Evolutionary conservation across 2,888 invertebrate species (phyloP).

Genomic region (Leptinotarsa juncta): DNA sequence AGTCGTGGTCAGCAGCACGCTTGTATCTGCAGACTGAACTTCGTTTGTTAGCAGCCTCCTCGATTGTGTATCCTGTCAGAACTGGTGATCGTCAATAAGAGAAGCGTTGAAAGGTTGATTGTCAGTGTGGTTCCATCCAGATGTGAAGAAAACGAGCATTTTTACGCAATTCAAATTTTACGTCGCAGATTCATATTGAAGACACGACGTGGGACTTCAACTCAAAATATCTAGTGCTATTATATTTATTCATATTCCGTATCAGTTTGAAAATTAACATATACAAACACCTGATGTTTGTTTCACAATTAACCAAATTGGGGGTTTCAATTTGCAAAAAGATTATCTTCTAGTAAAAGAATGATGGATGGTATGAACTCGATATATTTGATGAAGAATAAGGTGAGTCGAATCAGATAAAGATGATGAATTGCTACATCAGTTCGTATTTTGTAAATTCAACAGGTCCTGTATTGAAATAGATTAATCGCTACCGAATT

Average conservation of each 20-base stretch:
- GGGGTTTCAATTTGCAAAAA: not conserved
- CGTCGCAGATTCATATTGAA: not conserved
- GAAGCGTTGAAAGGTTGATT: not conserved
- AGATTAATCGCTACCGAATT: not conserved
- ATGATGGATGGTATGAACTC: slow-evolving; percentile 1
- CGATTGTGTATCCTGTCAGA: slow-evolving; percentile 23
- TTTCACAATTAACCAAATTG: too few species aligned
- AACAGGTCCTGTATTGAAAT: not conserved
- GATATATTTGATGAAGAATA: not conserved
- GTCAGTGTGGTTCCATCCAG: too few species aligned
- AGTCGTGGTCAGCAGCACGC: slow-evolving; percentile 46
- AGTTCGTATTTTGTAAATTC: not conserved
- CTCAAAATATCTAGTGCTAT: too few species aligned
- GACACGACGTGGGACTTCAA: not conserved
- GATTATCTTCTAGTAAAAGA: not conserved
- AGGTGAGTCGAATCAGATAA: not conserved
- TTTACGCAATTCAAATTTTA: not conserved
- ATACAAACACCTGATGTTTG: not conserved
- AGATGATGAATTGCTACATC: not conserved
- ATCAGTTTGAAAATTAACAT: too few species aligned
- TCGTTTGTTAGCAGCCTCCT: slow-evolving; percentile 44
- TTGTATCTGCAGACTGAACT: slow-evolving; percentile 34
- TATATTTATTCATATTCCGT: too few species aligned
- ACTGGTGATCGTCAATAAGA: slow-evolving; percentile 12
- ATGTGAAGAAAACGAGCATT: too few species aligned